Evolutionary conservation across 1,140 invertebrate species (phyloP).

Genomic region (Dreissena polymorpha): DNA sequence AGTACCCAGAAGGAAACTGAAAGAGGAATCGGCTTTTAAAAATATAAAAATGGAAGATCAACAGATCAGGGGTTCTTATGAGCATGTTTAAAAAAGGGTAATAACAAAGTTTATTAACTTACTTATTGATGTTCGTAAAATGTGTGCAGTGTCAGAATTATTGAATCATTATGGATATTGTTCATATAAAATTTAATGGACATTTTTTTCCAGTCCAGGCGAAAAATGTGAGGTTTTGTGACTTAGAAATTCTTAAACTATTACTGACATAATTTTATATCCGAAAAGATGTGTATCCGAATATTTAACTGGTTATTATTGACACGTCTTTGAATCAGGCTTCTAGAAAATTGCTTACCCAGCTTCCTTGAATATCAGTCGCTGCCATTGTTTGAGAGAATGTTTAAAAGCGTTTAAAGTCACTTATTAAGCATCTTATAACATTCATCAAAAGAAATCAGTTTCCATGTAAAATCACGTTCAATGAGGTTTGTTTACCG

Average conservation of each 20-base stretch:
- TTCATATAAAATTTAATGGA: too few species aligned
- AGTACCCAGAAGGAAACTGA: constrained; percentile 76
- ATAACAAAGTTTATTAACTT: background rate
- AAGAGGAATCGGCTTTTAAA: constrained; percentile 37
- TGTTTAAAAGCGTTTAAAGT: background rate
- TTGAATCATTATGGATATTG: too few species aligned
- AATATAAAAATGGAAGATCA: background rate
- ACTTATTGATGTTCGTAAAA: background rate
- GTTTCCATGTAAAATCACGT: constrained; percentile 41
- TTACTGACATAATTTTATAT: too few species aligned
- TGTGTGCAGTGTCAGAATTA: background rate
- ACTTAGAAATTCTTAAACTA: too few species aligned
- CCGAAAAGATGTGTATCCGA: too few species aligned
- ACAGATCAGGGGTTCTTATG: background rate
- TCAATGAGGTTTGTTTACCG: constrained; percentile 47
- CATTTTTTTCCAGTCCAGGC: too few species aligned
- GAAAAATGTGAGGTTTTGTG: too few species aligned
- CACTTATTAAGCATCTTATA: background rate
- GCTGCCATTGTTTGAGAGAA: constrained; percentile 21
- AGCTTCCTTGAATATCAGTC: constrained; percentile 41
- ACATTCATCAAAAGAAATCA: constrained; percentile 6
- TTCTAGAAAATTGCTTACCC: constrained; percentile 27
- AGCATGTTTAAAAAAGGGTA: background rate
- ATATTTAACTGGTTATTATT: too few species aligned
- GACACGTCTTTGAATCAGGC: too few species aligned